A percentile compares a stretch with the other conserved stretches of the same genome.
These are phyloP conservation scores for Stramonita haemastoma DNA, from an alignment of 2,888 invertebrate genomes.

Conservation along the genomic window DNA sequence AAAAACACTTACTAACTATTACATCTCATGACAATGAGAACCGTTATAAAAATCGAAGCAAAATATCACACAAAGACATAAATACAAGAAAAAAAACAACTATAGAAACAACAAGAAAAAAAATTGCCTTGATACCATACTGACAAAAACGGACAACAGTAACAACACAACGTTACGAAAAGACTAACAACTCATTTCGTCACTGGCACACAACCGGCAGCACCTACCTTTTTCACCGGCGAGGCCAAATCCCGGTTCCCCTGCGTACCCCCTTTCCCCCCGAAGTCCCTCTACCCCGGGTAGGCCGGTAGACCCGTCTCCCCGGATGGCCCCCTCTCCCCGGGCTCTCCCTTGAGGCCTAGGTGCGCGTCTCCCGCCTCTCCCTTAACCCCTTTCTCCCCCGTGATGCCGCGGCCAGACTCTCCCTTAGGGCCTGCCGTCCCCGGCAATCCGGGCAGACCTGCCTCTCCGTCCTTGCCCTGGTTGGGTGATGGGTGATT, in stretches of 20 bases:
- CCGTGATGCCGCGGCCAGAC: constrained; percentile 33
- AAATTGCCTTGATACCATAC: not conserved
- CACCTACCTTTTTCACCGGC: constrained; percentile 40
- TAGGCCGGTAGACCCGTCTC: constrained; percentile 38
- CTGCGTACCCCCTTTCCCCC: constrained; percentile 38
- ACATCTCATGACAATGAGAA: no score
- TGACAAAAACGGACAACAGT: not conserved
- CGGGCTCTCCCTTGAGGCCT: constrained; percentile 43
- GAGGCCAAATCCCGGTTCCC: constrained; percentile 37
- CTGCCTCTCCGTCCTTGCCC: constrained; percentile 40
- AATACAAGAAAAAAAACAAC: no score
- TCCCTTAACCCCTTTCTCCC: constrained; percentile 45
- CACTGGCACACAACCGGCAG: not conserved
- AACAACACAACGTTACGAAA: not conserved
- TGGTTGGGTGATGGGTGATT: not conserved
- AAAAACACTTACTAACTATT: no score
- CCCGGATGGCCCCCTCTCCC: constrained; percentile 35
- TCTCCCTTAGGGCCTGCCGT: constrained; percentile 39
- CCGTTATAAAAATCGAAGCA: no score
- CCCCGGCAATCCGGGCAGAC: constrained; percentile 41
- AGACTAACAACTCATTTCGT: not conserved
- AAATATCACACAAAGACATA: no score
- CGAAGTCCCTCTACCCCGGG: constrained; percentile 35
- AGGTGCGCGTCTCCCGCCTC: not conserved
- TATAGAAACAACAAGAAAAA: no score